These are phyloP conservation scores for Accipiter badius DNA, from an alignment of 2,797 vertebrate species.

Conservation along the genomic window DNA sequence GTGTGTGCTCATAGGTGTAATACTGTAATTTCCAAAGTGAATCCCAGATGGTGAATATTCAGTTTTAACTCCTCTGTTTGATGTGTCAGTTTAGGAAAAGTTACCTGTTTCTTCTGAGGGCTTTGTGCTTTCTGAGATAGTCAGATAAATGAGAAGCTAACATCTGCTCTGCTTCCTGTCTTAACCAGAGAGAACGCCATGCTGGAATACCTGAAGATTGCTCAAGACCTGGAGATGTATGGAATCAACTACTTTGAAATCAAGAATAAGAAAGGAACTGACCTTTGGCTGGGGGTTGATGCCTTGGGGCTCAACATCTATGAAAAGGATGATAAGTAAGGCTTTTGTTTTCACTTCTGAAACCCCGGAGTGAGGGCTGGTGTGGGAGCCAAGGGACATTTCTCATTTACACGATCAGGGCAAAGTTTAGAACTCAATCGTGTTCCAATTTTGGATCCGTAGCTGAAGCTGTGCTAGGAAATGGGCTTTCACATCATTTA, in stretches of 20 bases:
- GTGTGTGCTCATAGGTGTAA: background rate
- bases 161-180: background rate
- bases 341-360: background rate
- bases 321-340: conserved; percentile 94
- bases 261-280: conserved; percentile 98
- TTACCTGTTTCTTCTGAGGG: background rate
- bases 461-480: background rate
- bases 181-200: conserved; percentile 88
- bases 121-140: background rate
- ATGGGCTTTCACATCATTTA: background rate
- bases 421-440: background rate
- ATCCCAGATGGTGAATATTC: background rate
- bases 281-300: conserved; percentile 94
- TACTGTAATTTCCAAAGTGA: background rate
- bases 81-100: background rate
- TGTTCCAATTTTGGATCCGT: background rate
- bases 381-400: background rate
- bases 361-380: background rate
- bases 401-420: background rate
- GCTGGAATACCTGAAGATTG: conserved; percentile 97
- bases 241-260: conserved; percentile 98
- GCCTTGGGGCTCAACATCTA: conserved; percentile 96
- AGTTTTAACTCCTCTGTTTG: background rate
- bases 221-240: conserved; percentile 98
- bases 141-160: background rate